Evolutionary conservation across 2,113 vertebrate species (phyloP).

Genomic region (Dromaius novaehollandiae): DNA sequence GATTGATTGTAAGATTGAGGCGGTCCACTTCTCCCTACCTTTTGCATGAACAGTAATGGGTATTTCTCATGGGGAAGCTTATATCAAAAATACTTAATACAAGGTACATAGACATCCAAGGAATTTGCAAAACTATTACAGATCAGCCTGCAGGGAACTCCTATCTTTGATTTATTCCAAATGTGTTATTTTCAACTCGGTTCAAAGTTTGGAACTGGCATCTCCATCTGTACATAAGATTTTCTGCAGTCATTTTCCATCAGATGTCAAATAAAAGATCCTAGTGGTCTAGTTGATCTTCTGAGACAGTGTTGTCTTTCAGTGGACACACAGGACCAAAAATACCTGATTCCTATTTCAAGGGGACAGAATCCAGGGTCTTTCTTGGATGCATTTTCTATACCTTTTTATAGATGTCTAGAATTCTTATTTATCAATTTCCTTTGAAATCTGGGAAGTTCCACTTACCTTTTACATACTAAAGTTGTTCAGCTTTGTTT

Average conservation of each 20-base stretch:
- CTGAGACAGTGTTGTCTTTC: not conserved
- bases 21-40: not conserved
- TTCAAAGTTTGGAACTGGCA: not conserved
- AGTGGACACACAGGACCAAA: not conserved
- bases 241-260: not conserved
- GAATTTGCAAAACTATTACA: not conserved
- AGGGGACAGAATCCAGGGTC: not conserved
- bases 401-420: not conserved
- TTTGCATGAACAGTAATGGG: not conserved
- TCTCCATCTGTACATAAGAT: not conserved
- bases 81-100: not conserved
- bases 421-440: not conserved
- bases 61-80: not conserved
- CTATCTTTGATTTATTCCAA: not conserved
- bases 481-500: not conserved
- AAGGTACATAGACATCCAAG: not conserved
- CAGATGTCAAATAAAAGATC: not conserved
- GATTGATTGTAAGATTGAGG: not conserved
- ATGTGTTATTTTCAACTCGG: not conserved
- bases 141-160: not conserved
- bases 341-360: not conserved
- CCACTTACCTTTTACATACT: not conserved
- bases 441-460: not conserved
- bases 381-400: not conserved
- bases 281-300: not conserved